These are phyloP conservation scores for Spinibarbus caldwelli DNA, from an alignment of 2,797 vertebrate genomes.

Conservation along the genomic window DNA sequence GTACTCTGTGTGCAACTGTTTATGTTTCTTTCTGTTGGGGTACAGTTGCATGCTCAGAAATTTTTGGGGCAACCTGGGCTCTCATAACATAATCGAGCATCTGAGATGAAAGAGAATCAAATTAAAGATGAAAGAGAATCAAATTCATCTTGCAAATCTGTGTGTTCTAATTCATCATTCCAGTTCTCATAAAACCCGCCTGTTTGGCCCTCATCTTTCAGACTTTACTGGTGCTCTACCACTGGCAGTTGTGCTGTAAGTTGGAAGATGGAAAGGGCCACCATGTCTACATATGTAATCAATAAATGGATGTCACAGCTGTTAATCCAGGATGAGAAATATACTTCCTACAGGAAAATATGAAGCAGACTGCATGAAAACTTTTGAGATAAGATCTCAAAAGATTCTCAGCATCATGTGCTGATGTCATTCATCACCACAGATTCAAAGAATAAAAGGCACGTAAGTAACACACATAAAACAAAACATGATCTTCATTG, in stretches of 20 bases:
- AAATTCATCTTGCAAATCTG: conserved; percentile 81
- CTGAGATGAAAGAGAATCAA: conserved; percentile 77
- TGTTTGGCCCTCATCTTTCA: conserved; percentile 29
- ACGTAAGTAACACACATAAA: not conserved
- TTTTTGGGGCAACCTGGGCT: conserved; percentile 80
- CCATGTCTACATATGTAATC: conserved; percentile 82
- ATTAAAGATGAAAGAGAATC: conserved; percentile 78
- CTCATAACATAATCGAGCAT: conserved; percentile 81
- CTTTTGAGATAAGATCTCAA: conserved; percentile 50
- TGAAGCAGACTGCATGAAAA: conserved; percentile 69
- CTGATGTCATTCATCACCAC: conserved; percentile 3
- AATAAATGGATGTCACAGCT: conserved; percentile 78
- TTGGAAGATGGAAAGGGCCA: conserved; percentile 82
- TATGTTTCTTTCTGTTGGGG: conserved; percentile 84
- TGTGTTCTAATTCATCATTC: conserved; percentile 48
- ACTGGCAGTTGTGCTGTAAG: conserved; percentile 83
- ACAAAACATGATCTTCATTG: not conserved
- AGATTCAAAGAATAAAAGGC: not conserved
- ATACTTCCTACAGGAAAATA: conserved; percentile 66
- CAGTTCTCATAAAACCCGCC: not conserved
- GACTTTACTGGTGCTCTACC: conserved; percentile 86
- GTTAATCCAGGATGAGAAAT: conserved; percentile 73
- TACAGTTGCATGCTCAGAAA: conserved; percentile 83
- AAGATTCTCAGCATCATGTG: not conserved
- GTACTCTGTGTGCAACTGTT: conserved; percentile 88